Conservation (phyloP, 1,140 invertebrate species). For the Dolichoris vasculosae region DNA sequence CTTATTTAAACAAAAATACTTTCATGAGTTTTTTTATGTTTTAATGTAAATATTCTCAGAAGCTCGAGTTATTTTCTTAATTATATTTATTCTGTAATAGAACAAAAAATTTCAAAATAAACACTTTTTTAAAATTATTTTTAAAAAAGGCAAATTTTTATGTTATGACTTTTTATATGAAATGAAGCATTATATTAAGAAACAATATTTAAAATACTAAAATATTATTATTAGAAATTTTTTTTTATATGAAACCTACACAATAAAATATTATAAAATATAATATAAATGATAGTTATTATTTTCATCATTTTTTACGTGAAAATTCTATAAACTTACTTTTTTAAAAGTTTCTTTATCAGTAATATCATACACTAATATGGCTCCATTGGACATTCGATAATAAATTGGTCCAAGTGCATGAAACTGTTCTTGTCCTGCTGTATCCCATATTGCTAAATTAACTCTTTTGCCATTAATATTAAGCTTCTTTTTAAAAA, state of each 20-base stretch:
- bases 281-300: background rate
- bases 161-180: too few species aligned
- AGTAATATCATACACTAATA: constrained; percentile 99
- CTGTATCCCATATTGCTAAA: constrained; percentile 98
- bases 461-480: constrained; percentile 92
- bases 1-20: background rate
- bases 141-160: too few species aligned
- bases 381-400: constrained; percentile 96
- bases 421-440: constrained; percentile 97
- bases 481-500: constrained; percentile 96
- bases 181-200: too few species aligned
- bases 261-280: background rate
- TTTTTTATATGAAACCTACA: too few species aligned
- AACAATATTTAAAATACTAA: too few species aligned
- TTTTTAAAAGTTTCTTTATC: constrained; percentile 98
- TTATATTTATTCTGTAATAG: too few species aligned
- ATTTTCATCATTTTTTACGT: background rate
- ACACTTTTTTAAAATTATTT: too few species aligned
- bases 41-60: background rate
- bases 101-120: too few species aligned
- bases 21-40: background rate
- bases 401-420: constrained; percentile 98
- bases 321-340: constrained; percentile 75
- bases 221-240: too few species aligned
- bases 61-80: too few species aligned